Evolutionary conservation across 2,797 vertebrate species (phyloP), one percentile per base, ranked within the genome.

Genomic region (Mormyrus proboscirostris): DNA sequence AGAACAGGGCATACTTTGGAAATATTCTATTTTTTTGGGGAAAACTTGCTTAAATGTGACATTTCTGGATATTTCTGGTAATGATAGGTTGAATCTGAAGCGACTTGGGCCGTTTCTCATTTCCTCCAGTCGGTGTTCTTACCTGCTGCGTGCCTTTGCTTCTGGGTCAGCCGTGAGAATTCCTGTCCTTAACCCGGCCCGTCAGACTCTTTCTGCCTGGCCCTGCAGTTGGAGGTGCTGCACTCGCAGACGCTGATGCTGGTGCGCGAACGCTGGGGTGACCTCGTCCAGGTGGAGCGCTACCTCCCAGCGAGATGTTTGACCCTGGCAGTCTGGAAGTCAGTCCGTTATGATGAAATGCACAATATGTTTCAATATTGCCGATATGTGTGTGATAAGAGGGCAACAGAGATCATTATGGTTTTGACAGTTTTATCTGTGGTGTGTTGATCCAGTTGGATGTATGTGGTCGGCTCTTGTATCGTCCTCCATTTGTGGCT

Each of bases 221-320:
- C 99, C 0, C 97, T 99, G 93, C 99, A 99, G 94, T 95, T 99
- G 88, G 99, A 99, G 94, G 99, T 99, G 84, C 95, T 99, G 44
- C 98, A 99, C 95, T 99, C 98, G 22, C 99, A 99, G 94, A 98
- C 98, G 19, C 93, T 98, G 90, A 98, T 98, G 97, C 95, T 99
- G 93, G 96, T 99, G 90, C 96, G 98, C 89, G 99, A 99, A 93
- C 97, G 99, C 50, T 99, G 99, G 99, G 99, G 99, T 19, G 99
- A 99, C 94, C 96, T 99, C 87, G 99, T 99, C 89, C 98, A 99
- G 93, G 98, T 99, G 92, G 99, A 99, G 93, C 95, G 97, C 92
- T 99, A 99, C 47, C 91, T 98, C 76, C 96, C 98, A 1, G 98
- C 98, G 88, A 99, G 99, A 94, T 99, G 96, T 92, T 98, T 99